These are phyloP conservation scores for Leptinotarsa tumamoca DNA, from an alignment of 2,888 invertebrate species.

Conservation along the genomic window DNA sequence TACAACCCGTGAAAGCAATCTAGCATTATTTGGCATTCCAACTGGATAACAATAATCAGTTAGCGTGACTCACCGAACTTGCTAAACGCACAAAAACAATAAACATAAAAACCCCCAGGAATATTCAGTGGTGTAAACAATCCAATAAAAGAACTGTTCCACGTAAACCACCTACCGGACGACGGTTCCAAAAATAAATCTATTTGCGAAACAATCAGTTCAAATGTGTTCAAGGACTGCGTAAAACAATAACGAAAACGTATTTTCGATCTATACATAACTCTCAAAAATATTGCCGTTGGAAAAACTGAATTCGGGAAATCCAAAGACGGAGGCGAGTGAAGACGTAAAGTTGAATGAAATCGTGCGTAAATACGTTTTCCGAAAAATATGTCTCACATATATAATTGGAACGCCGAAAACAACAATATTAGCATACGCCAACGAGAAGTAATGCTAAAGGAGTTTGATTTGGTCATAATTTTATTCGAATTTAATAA, in stretches of 20 bases:
- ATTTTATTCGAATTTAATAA: background rate
- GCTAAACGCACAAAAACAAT: background rate
- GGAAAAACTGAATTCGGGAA: conserved; percentile 6
- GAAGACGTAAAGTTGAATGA: background rate
- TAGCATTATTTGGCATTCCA: background rate
- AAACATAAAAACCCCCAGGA: background rate
- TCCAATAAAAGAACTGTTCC: background rate
- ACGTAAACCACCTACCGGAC: conserved; percentile 8
- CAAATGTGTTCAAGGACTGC: background rate
- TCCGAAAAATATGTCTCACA: background rate
- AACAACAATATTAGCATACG: conserved; percentile 7
- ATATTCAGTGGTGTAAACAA: conserved; percentile 3
- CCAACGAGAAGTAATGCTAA: background rate
- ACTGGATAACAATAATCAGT: background rate
- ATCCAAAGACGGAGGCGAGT: background rate
- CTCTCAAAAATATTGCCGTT: background rate
- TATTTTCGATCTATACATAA: conserved; percentile 3
- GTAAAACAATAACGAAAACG: conserved; percentile 16
- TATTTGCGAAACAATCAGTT: conserved; percentile 13
- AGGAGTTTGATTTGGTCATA: background rate
- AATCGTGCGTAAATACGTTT: conserved; percentile 1
- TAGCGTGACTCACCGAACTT: background rate
- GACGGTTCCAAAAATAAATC: conserved; percentile 7
- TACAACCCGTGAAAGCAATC: too few species aligned
- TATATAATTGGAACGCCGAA: background rate